These are phyloP conservation scores for Pararge aegeria DNA, from an alignment of 1,140 invertebrate genomes.

Conservation along the genomic window DNA sequence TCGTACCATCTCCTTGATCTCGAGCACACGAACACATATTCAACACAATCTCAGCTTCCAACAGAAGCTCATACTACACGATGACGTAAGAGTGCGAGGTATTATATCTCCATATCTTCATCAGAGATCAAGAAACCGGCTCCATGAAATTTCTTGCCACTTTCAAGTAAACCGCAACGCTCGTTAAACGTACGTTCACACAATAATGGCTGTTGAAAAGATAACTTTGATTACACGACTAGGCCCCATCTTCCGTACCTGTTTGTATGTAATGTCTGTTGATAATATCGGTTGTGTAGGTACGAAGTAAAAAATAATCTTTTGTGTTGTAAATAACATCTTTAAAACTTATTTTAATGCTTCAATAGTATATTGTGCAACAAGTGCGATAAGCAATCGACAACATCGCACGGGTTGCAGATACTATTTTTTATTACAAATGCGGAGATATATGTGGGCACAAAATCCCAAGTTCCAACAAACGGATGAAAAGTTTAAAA, in stretches of 20 bases:
- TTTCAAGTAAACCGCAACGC: conserved; percentile 10
- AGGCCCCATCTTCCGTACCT: not conserved
- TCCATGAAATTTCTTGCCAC: conserved; percentile 11
- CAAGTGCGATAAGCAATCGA: too few species aligned
- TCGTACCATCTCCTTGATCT: conserved; percentile 53
- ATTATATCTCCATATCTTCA: conserved; percentile 12
- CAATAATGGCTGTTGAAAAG: not conserved
- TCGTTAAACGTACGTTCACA: conserved; percentile 24
- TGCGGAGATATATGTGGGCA: too few species aligned
- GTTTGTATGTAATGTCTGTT: not conserved
- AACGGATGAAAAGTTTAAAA: too few species aligned
- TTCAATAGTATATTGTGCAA: too few species aligned
- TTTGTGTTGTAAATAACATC: too few species aligned
- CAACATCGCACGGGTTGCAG: too few species aligned
- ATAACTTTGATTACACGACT: not conserved
- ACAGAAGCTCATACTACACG: conserved; percentile 8
- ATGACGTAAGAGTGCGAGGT: not conserved
- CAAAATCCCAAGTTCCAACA: too few species aligned
- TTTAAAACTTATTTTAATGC: too few species aligned
- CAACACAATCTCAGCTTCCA: conserved; percentile 11
- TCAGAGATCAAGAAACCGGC: conserved; percentile 8
- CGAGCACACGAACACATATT: conserved; percentile 20
- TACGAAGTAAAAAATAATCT: too few species aligned
- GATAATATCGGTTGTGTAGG: not conserved
- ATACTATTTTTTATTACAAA: too few species aligned